These are phyloP conservation scores for Elmis aenea DNA, from an alignment of 2,888 invertebrate genomes.

Conservation along the genomic window DNA sequence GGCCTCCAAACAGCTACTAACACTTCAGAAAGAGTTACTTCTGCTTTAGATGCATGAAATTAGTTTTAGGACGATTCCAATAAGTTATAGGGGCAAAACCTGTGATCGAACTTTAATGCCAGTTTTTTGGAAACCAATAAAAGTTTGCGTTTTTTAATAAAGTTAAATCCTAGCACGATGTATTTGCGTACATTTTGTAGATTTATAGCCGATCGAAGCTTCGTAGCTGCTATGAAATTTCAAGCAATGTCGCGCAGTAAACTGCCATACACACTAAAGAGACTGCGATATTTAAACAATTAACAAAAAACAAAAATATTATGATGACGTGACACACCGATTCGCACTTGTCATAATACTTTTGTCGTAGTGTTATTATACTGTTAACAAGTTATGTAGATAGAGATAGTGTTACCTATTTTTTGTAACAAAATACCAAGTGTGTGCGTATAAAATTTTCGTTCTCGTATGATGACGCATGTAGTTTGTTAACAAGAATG, in stretches of 20 bases:
- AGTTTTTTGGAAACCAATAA: slow-evolving; percentile 3
- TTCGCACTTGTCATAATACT: slow-evolving; percentile 42
- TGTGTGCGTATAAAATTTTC: slow-evolving; percentile 19
- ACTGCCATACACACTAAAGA: slow-evolving; percentile 41
- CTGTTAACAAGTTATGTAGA: slow-evolving; percentile 45
- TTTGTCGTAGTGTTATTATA: slow-evolving; percentile 42
- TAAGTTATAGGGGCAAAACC: slow-evolving; percentile 19
- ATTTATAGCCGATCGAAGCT: no score
- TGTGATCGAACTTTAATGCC: slow-evolving; percentile 15
- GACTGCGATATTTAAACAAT: slow-evolving; percentile 49
- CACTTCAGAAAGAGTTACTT: slow-evolving; percentile 24
- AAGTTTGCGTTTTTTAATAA: slow-evolving; percentile 3
- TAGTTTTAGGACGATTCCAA: slow-evolving; percentile 17
- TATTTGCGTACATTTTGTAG: slow-evolving; percentile 9
- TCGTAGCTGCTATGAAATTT: neutral
- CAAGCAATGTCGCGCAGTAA: slow-evolving; percentile 30
- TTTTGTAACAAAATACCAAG: slow-evolving; percentile 40
- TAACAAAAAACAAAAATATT: slow-evolving; percentile 48
- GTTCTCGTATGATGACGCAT: slow-evolving; percentile 29
- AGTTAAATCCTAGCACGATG: slow-evolving; percentile 4
- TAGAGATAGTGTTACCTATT: slow-evolving; percentile 45
- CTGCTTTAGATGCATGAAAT: slow-evolving; percentile 14
- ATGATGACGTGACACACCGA: slow-evolving; percentile 38
- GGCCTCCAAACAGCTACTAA: slow-evolving; percentile 29
- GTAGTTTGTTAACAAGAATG: slow-evolving; percentile 35